Conservation (phyloP, 2,888 invertebrate genomes). For the Ophion ellenae region DNA sequence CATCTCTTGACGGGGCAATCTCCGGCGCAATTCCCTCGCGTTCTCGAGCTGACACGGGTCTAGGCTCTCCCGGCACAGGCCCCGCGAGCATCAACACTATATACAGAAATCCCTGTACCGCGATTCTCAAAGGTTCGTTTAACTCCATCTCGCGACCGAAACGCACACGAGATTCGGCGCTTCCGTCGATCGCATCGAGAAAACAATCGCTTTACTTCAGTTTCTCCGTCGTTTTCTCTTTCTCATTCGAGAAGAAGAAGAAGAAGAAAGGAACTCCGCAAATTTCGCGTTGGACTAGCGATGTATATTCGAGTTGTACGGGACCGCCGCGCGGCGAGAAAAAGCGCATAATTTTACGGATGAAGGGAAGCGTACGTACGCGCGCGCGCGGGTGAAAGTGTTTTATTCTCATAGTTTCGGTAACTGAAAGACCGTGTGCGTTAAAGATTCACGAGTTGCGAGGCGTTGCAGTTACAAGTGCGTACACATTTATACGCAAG, state of each 20-base stretch:
- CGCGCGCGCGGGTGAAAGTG: constrained; percentile 51
- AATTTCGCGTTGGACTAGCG: not conserved
- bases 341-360: constrained; percentile 52
- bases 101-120: constrained; percentile 18
- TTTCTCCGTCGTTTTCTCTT: not conserved
- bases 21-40: constrained; percentile 44
- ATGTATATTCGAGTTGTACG: not conserved
- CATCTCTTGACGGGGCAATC: constrained; percentile 47
- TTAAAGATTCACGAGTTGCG: not conserved
- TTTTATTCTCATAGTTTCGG: constrained; percentile 21
- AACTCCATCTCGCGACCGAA: constrained; percentile 47
- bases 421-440: constrained; percentile 9
- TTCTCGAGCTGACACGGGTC: constrained; percentile 57
- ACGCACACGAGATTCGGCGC: constrained; percentile 8
- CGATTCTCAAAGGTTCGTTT: constrained; percentile 29
- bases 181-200: not conserved
- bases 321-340: not conserved
- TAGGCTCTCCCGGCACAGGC: constrained; percentile 43
- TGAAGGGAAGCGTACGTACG: constrained; percentile 36
- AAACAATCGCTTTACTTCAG: not conserved
- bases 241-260: not conserved
- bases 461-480: not conserved
- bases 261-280: constrained; percentile 3
- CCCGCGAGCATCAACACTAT: constrained; percentile 35
- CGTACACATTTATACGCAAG: not conserved